Evolutionary conservation across 2,888 invertebrate species (phyloP).

Genomic region (Sphaerophoria taeniata): DNA sequence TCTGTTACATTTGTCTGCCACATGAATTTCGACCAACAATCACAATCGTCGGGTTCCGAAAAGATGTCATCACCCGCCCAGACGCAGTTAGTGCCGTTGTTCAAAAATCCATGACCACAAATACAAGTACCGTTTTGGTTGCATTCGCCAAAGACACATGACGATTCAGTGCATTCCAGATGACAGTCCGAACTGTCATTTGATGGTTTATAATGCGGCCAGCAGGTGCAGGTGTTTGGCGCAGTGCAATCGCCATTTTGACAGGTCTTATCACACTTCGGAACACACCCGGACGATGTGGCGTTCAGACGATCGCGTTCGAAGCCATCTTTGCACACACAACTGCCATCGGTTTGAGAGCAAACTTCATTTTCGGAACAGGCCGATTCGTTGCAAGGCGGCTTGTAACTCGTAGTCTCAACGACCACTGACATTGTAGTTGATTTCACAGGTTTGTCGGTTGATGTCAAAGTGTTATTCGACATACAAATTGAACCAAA

Average conservation of each 20-base stretch:
- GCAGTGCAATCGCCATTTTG: conserved; percentile 77
- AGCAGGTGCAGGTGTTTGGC: conserved; percentile 78
- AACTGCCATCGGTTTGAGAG: neutral
- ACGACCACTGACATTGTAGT: neutral
- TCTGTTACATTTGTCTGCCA: conserved; percentile 41
- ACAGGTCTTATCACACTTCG: conserved; percentile 76
- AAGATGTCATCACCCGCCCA: conserved; percentile 53
- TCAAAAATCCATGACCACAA: conserved; percentile 40
- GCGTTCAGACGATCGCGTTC: conserved; percentile 3
- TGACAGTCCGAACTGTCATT: conserved; percentile 39
- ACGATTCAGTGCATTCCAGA: conserved; percentile 30
- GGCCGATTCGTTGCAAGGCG: conserved; percentile 14
- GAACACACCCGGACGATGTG: conserved; percentile 63
- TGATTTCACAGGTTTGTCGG: neutral
- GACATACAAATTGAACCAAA: neutral
- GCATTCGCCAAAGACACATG: conserved; percentile 60
- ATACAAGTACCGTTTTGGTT: conserved; percentile 36
- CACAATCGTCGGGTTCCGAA: conserved; percentile 46
- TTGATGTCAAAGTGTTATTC: neutral
- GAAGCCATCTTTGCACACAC: conserved; percentile 47
- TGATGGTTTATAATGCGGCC: conserved; percentile 77
- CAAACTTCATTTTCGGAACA: conserved; percentile 56
- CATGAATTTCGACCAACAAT: conserved; percentile 49
- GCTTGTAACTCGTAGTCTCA: neutral
- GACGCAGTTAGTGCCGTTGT: conserved; percentile 40